phyloP scores from a whole-genome alignment of 2,797 vertebrate genomes.

The Eidolon dupreanum region DNA sequence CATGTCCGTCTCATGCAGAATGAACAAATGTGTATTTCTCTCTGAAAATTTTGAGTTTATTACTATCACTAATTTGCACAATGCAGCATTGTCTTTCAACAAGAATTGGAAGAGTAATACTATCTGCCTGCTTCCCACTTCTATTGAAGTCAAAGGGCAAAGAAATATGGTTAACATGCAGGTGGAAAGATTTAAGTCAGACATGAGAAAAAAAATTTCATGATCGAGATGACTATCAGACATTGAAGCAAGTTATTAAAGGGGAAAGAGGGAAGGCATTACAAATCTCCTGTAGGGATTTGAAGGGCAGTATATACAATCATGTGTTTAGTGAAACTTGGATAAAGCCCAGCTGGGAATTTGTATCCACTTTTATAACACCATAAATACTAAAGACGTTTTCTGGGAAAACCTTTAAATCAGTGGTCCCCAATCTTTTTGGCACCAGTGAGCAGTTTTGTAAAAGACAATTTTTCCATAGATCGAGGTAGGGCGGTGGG shows the following conservation, averaged over 20 bases:
- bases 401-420: conserved; percentile 33
- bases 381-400: conserved; percentile 58
- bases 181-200: conserved; percentile 56
- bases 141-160: conserved; percentile 39
- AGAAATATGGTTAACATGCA: conserved; percentile 45
- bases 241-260: conserved; percentile 59
- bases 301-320: conserved; percentile 48
- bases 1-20: not conserved
- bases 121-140: conserved; percentile 31
- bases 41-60: conserved; percentile 45
- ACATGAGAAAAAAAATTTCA: conserved; percentile 37
- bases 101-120: conserved; percentile 9
- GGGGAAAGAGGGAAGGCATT: not conserved
- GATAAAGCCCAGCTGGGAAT: conserved; percentile 66
- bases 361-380: conserved; percentile 61
- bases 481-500: too few relatives aligned
- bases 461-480: too few relatives aligned
- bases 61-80: not conserved
- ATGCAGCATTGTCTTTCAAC: conserved; percentile 55
- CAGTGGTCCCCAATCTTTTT: too few relatives aligned
- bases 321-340: conserved; percentile 53
- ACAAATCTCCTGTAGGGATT: conserved; percentile 38
- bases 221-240: not conserved
- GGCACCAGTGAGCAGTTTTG: too few relatives aligned
- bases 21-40: conserved; percentile 19